Evolutionary conservation across 2,888 invertebrate species (phyloP).

Genomic region (Deilephila porcellus): DNA sequence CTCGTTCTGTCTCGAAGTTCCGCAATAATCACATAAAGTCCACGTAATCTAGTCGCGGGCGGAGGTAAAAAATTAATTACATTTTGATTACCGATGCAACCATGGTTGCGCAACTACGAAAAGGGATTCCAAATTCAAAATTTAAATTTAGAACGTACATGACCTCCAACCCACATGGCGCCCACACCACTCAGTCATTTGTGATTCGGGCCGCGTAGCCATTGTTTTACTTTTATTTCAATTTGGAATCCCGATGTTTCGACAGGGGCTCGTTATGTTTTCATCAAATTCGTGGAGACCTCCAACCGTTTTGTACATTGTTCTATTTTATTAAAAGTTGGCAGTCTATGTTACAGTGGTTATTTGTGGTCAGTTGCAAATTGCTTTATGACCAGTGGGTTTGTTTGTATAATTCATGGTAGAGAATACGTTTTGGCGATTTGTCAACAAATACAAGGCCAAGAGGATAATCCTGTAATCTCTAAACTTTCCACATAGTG

Average conservation of each 20-base stretch:
- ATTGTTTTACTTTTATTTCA: constrained; percentile 79
- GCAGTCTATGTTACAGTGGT: constrained; percentile 21
- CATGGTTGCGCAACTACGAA: constrained; percentile 36
- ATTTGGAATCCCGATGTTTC: constrained; percentile 55
- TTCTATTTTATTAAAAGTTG: constrained; percentile 2
- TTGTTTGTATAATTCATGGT: constrained; percentile 26
- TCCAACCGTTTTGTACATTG: neutral
- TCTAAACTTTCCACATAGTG: neutral
- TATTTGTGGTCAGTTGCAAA: constrained; percentile 29
- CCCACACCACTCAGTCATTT: constrained; percentile 74
- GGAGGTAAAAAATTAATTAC: constrained; percentile 22
- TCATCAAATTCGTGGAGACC: constrained; percentile 27
- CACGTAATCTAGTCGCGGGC: constrained; percentile 12
- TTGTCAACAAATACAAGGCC: constrained; percentile 24
- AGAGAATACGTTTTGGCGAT: constrained; percentile 25
- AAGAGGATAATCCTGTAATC: constrained; percentile 13
- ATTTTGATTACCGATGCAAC: constrained; percentile 25
- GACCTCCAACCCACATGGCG: constrained; percentile 82
- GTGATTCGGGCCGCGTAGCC: constrained; percentile 76
- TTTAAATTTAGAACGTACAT: constrained; percentile 63
- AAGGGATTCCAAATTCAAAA: constrained; percentile 58
- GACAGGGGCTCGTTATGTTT: constrained; percentile 46
- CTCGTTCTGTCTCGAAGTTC: constrained; percentile 16
- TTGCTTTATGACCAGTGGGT: constrained; percentile 31
- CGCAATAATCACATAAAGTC: constrained; percentile 14